Percentiles rank a stretch among this genome's conserved stretches.
Conservation (phyloP, 1,140 invertebrate species). For the Cyphomyrmex costatus region DNA sequence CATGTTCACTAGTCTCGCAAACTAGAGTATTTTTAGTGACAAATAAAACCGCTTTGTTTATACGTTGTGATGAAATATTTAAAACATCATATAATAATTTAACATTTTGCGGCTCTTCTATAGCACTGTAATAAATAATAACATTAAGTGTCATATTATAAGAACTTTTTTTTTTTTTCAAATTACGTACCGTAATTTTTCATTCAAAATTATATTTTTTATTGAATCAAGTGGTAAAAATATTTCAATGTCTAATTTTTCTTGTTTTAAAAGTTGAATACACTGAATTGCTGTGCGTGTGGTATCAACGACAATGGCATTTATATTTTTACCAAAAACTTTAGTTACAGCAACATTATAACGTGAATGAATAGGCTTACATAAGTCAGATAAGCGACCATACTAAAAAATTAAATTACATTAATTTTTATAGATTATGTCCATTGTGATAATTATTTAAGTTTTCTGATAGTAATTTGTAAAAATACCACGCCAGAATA, state of each 20-base stretch:
- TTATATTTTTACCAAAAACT: slow-evolving; percentile 97
- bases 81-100: slow-evolving; percentile 98
- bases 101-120: slow-evolving; percentile 95
- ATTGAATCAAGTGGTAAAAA: slow-evolving; percentile 98
- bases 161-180: slow-evolving; percentile 38
- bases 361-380: slow-evolving; percentile 97
- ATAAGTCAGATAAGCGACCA: slow-evolving; percentile 98
- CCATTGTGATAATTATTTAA: neutral
- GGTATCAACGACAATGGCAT: slow-evolving; percentile 98
- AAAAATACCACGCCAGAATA: slow-evolving; percentile 94
- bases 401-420: slow-evolving; percentile 87
- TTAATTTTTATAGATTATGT: neutral
- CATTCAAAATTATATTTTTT: slow-evolving; percentile 93
- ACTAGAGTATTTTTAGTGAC: slow-evolving; percentile 98
- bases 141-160: slow-evolving; percentile 21
- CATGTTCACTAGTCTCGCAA: slow-evolving; percentile 98
- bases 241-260: slow-evolving; percentile 97
- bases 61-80: slow-evolving; percentile 94
- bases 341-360: slow-evolving; percentile 98
- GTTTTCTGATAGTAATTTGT: neutral
- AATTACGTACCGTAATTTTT: slow-evolving; percentile 88
- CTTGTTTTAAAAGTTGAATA: slow-evolving; percentile 97
- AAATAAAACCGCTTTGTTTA: slow-evolving; percentile 97
- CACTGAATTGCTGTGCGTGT: slow-evolving; percentile 97
- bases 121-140: slow-evolving; percentile 89